phyloP scores from a whole-genome alignment of 2,113 vertebrate species.

The Ovis canadensis region DNA sequence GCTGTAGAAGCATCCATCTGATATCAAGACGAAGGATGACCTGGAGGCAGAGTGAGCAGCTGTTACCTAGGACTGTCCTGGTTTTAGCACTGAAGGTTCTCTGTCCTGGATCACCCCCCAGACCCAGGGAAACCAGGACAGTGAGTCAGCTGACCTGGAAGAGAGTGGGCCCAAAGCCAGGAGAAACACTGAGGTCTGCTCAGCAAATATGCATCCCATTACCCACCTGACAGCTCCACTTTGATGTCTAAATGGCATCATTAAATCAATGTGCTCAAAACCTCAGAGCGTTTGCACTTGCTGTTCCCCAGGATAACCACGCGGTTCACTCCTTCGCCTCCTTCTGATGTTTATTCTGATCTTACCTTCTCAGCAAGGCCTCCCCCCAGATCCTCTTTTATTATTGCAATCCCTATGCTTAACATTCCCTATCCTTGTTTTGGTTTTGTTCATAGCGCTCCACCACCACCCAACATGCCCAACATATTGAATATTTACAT shows the following conservation, averaged over 20 bases:
- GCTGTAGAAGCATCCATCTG: background rate
- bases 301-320: background rate
- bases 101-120: background rate
- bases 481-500: background rate
- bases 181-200: background rate
- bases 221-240: accelerated
- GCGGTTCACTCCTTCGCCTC: background rate
- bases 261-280: background rate
- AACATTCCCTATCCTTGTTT: background rate
- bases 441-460: background rate
- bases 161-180: background rate
- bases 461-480: background rate
- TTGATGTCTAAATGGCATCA: background rate
- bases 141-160: no score
- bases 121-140: background rate
- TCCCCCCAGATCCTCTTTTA: background rate
- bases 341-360: background rate
- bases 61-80: background rate
- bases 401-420: no score
- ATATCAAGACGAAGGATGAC: background rate
- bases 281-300: background rate
- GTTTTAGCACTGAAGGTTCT: background rate
- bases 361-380: background rate
- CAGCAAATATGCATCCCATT: background rate
- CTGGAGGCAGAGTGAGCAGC: background rate